Evolutionary conservation across 2,113 vertebrate genomes (phyloP).

Genomic region (Limnothrissa miodon): DNA sequence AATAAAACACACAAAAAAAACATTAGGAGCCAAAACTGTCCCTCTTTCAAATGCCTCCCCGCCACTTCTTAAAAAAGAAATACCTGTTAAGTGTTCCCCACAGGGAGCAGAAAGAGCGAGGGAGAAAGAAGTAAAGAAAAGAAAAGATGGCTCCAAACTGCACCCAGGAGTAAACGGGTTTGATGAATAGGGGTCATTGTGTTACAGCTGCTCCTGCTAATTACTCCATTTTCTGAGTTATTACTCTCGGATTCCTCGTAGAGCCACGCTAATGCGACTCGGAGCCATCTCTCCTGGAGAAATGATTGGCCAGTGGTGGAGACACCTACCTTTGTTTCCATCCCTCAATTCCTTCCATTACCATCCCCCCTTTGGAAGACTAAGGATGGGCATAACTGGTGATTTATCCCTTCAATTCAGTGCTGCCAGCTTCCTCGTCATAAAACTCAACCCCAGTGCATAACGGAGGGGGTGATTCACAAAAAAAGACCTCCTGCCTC

Average conservation of each 20-base stretch:
- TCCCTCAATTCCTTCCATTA: neutral
- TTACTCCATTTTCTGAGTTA: slow-evolving; percentile 61
- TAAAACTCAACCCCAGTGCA: neutral
- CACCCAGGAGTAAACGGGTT: slow-evolving; percentile 54
- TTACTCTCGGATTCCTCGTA: slow-evolving; percentile 53
- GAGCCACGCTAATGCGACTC: slow-evolving; percentile 48
- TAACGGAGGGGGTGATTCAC: neutral
- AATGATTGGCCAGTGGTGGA: slow-evolving; percentile 22
- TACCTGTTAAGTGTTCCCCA: slow-evolving; percentile 33
- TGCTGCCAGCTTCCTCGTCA: neutral
- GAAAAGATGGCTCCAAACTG: slow-evolving; percentile 43
- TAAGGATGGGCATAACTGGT: neutral
- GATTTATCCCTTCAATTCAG: slow-evolving; percentile 16
- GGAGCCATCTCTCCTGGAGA: slow-evolving; percentile 35
- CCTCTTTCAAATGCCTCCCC: neutral
- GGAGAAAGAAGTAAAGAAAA: neutral
- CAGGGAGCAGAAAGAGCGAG: slow-evolving; percentile 12
- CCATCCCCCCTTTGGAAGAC: neutral
- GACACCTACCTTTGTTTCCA: neutral
- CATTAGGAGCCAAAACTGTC: slow-evolving; percentile 23
- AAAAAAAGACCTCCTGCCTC: neutral
- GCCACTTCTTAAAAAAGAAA: slow-evolving; percentile 10
- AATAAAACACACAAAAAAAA: slow-evolving; percentile 10
- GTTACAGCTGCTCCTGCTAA: slow-evolving; percentile 60
- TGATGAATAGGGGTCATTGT: slow-evolving; percentile 61